These are phyloP conservation scores for Amblyopsis hoosieri DNA, from an alignment of 2,797 vertebrate species.

Conservation along the genomic window DNA sequence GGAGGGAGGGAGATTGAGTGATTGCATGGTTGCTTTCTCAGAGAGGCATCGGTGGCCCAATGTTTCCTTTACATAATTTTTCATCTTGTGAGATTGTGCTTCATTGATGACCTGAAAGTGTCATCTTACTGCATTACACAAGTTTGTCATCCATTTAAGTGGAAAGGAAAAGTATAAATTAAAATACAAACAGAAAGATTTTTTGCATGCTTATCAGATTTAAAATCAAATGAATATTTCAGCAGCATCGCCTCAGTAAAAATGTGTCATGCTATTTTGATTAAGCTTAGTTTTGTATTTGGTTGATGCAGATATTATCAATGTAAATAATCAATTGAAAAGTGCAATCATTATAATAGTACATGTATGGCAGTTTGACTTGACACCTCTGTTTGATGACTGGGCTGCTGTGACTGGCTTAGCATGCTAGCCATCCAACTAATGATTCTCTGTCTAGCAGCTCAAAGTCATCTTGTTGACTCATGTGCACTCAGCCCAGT, in stretches of 20 bases:
- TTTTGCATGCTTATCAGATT: too few relatives aligned
- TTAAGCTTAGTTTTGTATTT: too few relatives aligned
- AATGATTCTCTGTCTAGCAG: not conserved
- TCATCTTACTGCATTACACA: slow-evolving; percentile 44
- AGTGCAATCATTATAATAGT: slow-evolving; percentile 50
- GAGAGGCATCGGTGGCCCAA: too few relatives aligned
- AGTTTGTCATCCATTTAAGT: slow-evolving; percentile 54
- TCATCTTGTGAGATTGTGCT: slow-evolving; percentile 23
- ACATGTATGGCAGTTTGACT: slow-evolving; percentile 23
- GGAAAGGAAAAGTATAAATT: slow-evolving; percentile 26
- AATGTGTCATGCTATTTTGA: too few relatives aligned
- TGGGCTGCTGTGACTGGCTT: slow-evolving; percentile 16
- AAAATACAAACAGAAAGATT: slow-evolving; percentile 38
- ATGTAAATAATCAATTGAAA: slow-evolving; percentile 28
- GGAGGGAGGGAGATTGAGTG: slow-evolving; percentile 25
- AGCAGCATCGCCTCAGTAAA: too few relatives aligned
- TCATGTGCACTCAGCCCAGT: too few relatives aligned
- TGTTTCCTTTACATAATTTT: slow-evolving; percentile 28
- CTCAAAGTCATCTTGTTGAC: slow-evolving; percentile 35
- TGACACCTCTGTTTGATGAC: slow-evolving; percentile 40
- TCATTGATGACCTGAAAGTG: slow-evolving; percentile 63
- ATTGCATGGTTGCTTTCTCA: slow-evolving; percentile 2
- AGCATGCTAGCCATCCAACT: too few relatives aligned
- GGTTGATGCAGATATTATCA: too few relatives aligned
- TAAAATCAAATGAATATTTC: too few relatives aligned